Evolutionary conservation across 2,797 vertebrate genomes (phyloP).

Genomic region (Arnoldichthys spilopterus): DNA sequence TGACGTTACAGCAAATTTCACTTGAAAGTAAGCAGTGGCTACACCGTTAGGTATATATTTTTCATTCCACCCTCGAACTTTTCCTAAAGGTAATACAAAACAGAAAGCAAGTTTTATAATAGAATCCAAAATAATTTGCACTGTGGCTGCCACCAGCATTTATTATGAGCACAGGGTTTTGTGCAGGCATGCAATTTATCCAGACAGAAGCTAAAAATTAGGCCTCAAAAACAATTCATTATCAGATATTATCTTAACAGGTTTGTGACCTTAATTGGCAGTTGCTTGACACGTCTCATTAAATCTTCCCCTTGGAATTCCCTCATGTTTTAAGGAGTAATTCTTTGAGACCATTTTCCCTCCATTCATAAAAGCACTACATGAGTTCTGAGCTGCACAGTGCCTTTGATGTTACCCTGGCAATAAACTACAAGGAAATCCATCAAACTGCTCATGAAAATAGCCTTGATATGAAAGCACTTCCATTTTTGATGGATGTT

Average conservation of each 20-base stretch:
- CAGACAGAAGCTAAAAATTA: not conserved
- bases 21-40: not conserved
- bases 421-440: not conserved
- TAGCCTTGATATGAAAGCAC: not conserved
- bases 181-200: not conserved
- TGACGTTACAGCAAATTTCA: not conserved
- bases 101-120: not conserved
- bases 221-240: conserved; percentile 13
- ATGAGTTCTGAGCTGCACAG: not conserved
- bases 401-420: conserved; percentile 1
- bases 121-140: not conserved
- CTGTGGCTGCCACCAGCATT: not conserved
- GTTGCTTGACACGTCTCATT: conserved; percentile 11
- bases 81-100: not conserved
- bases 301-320: conserved; percentile 15
- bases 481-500: not conserved
- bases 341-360: not conserved
- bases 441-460: conserved; percentile 6
- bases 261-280: conserved; percentile 30
- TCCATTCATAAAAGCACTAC: conserved; percentile 13
- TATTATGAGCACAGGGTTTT: not conserved
- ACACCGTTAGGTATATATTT: not conserved
- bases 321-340: not conserved
- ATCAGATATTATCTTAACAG: conserved; percentile 14
- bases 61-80: not conserved